Evolutionary conservation across 2,113 vertebrate species (phyloP).

Genomic region (Raja brachyura): DNA sequence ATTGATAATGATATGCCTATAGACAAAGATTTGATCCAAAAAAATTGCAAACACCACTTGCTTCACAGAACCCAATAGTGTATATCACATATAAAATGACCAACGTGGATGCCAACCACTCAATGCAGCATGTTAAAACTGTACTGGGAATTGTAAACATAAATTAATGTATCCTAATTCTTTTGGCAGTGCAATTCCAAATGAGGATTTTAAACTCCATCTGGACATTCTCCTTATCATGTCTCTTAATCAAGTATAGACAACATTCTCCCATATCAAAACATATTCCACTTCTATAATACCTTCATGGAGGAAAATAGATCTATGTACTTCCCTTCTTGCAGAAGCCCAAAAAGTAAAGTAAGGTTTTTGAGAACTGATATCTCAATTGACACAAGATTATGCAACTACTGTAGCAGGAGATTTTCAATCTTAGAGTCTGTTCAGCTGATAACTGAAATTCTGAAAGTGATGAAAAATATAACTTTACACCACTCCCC

Average conservation of each 20-base stretch:
- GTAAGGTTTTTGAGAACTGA: background rate
- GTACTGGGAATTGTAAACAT: background rate
- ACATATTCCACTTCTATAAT: background rate
- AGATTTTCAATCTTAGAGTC: background rate
- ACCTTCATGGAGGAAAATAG: background rate
- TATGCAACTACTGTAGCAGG: background rate
- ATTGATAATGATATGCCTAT: too few species aligned
- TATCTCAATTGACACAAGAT: background rate
- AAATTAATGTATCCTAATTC: background rate
- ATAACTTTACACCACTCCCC: background rate
- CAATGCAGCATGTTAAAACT: background rate
- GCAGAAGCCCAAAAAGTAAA: background rate
- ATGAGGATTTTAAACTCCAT: background rate
- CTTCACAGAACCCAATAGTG: background rate
- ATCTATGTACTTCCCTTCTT: background rate
- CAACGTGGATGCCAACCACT: background rate
- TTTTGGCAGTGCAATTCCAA: slow-evolving; percentile 8
- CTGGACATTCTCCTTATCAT: background rate
- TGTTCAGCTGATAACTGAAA: background rate
- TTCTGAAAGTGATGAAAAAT: background rate
- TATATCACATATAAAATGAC: background rate
- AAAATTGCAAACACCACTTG: background rate
- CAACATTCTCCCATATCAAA: background rate
- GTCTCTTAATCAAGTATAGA: background rate
- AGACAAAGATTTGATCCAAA: background rate